phyloP scores from a whole-genome alignment of 2,888 invertebrate genomes.

The Nipponacmea schrenckii region DNA sequence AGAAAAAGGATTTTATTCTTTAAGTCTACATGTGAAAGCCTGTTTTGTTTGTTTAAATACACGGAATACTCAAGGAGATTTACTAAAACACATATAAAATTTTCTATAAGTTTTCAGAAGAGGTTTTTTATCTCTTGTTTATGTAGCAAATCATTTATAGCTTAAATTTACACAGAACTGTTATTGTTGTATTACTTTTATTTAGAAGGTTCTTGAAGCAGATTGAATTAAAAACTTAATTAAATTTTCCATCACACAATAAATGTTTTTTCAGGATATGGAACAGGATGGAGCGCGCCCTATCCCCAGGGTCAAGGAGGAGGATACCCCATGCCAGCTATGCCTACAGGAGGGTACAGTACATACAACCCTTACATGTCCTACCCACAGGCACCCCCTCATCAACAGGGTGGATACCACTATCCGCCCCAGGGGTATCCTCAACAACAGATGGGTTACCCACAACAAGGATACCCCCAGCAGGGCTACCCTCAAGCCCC shows the following conservation, averaged over 20 bases:
- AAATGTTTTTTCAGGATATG: conserved; percentile 23
- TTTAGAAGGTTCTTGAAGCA: no score
- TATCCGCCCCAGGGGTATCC: conserved; percentile 25
- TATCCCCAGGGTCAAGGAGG: conserved; percentile 41
- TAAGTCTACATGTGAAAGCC: no score
- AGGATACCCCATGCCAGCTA: conserved; percentile 47
- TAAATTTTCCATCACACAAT: conserved; percentile 8
- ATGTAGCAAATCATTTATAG: no score
- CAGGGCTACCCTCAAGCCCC: conserved; percentile 27
- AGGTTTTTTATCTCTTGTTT: no score
- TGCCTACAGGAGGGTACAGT: conserved; percentile 49
- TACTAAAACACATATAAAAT: no score
- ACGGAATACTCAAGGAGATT: no score
- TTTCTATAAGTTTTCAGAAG: no score
- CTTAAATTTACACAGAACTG: no score
- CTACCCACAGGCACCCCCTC: conserved; percentile 27
- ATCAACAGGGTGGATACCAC: conserved; percentile 30
- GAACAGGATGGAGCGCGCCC: conserved; percentile 36
- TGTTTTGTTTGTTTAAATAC: no score
- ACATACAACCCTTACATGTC: conserved; percentile 56
- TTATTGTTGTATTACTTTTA: no score
- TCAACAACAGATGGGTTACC: conserved; percentile 33
- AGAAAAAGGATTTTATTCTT: background rate
- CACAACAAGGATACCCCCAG: conserved; percentile 35
- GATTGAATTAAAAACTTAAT: no score